A percentile compares a stretch with the other conserved stretches of the same genome.
These are phyloP conservation scores for Falco biarmicus DNA, from an alignment of 2,797 vertebrate species.

Conservation along the genomic window DNA sequence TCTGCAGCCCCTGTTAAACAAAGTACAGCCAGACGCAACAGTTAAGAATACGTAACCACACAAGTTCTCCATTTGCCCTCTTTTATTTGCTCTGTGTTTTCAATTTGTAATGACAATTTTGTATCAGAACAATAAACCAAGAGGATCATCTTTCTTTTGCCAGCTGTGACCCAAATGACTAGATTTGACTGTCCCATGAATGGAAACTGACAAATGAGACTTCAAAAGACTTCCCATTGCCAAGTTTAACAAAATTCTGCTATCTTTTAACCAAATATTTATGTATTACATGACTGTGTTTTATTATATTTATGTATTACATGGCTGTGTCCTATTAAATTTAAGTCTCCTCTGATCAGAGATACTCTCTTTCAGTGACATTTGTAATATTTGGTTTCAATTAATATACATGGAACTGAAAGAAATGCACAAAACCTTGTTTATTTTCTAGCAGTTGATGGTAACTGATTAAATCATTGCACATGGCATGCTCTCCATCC, in stretches of 20 bases:
- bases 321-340: conserved; percentile 65
- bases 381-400: conserved; percentile 67
- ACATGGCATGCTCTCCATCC: conserved; percentile 19
- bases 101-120: conserved; percentile 74
- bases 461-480: conserved; percentile 68
- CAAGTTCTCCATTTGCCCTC: conserved; percentile 66
- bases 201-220: conserved; percentile 64
- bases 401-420: conserved; percentile 57
- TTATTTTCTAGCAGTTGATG: conserved; percentile 63
- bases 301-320: conserved; percentile 72
- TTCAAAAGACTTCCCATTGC: conserved; percentile 66
- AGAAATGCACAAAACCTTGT: conserved; percentile 43
- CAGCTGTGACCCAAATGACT: conserved; percentile 65
- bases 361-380: conserved; percentile 28
- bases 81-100: conserved; percentile 71
- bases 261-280: conserved; percentile 74
- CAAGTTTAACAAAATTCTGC: conserved; percentile 70
- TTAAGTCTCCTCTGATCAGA: conserved; percentile 57
- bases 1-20: conserved; percentile 50
- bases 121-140: conserved; percentile 71
- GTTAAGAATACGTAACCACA: conserved; percentile 68
- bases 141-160: conserved; percentile 68
- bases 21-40: conserved; percentile 59
- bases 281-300: conserved; percentile 68
- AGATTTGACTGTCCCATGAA: conserved; percentile 60